These are phyloP conservation scores for Garra rufa DNA, from an alignment of 2,113 vertebrate species.

Conservation along the genomic window DNA sequence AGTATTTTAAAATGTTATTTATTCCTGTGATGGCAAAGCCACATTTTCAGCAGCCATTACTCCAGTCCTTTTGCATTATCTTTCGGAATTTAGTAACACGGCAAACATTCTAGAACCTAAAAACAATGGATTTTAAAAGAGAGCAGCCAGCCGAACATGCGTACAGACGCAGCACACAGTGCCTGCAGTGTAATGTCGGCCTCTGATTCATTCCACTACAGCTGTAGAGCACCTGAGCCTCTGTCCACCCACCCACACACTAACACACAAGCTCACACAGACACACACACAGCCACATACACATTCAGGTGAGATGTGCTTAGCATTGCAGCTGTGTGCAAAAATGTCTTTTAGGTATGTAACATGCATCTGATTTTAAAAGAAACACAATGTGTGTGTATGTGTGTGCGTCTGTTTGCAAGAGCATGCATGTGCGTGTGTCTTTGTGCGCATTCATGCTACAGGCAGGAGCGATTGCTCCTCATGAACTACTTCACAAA, in stretches of 20 bases:
- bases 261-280: constrained; percentile 46
- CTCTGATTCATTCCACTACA: constrained; percentile 34
- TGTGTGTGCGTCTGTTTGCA: constrained; percentile 1
- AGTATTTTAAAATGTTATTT: neutral
- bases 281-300: constrained; percentile 26
- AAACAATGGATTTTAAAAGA: constrained; percentile 13
- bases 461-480: constrained; percentile 75
- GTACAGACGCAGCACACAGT: constrained; percentile 12
- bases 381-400: neutral
- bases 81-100: neutral
- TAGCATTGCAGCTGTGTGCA: neutral
- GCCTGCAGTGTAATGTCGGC: constrained; percentile 30
- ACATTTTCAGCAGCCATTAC: neutral
- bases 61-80: neutral
- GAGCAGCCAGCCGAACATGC: neutral
- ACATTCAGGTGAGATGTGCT: constrained; percentile 26
- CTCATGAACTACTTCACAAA: constrained; percentile 76
- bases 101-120: neutral
- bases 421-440: constrained; percentile 27
- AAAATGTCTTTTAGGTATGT: neutral
- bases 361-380: neutral
- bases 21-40: neutral
- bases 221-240: constrained; percentile 63
- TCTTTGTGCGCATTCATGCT: constrained; percentile 53
- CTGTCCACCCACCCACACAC: constrained; percentile 52